Evolutionary conservation across 2,888 invertebrate genomes (phyloP), one percentile per base, ranked within the genome.

Genomic region (Antheraea yamamai): DNA sequence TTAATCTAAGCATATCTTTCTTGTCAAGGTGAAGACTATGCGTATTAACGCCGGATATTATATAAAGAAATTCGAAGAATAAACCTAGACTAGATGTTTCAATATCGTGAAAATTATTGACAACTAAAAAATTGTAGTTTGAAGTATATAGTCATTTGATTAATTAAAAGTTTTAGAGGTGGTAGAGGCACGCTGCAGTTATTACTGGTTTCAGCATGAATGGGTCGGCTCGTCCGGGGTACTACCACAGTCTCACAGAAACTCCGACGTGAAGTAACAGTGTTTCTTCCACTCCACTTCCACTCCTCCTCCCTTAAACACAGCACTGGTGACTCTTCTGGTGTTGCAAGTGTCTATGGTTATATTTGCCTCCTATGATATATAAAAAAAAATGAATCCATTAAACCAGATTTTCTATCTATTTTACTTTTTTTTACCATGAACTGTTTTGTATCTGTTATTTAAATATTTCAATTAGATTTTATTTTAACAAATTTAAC

Each of bases 1-100:
- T 86, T 89, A 88, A 91, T 88, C 87, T 89, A 91, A 90, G 89
- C 89, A 91, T 83, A 81, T 83, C 78, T 72, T 79, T 78, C 75
- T 81, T 84, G 81, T 83, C 87, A 87, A 88, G 85, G 85, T 79
- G 81, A 74, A 73, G 73, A n/a, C 73, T 70, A 70, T 70, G 39
- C 68, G 68, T 70, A 39, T 18, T 70, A 70, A 70, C n/a, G 73
- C 30, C 73, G 18, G 76, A 75, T 75, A 73, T 39, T 51, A 64
- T 51, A 12, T 66, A 72, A 72, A 72, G 18, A 47, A 51, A 68
- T 16, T 58, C 26, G 72, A 72, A 23, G 51, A 55, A 16, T 52
- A 52, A 18, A 52, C 52, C 20, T 55, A n/a, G 8, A n/a, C 58
- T 58, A n/a, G 20, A 58, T 58, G 20, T 58, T 58, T 58, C 7